phyloP scores from a whole-genome alignment of 1,140 invertebrate species.

The Listronotus oregonensis region DNA sequence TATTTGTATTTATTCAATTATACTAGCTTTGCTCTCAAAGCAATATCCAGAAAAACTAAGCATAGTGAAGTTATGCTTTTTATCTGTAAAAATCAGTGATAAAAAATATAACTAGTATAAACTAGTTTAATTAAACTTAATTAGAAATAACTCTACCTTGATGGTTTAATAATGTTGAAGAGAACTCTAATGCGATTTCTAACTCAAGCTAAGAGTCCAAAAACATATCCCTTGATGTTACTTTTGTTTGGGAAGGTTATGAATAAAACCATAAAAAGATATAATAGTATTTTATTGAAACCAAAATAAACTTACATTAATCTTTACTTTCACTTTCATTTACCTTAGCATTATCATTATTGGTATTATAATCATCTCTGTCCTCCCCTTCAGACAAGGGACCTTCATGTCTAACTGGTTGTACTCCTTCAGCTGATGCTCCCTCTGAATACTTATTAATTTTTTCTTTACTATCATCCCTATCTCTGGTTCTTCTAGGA shows the following conservation, averaged over 20 bases:
- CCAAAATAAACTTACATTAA: slow-evolving; percentile 1
- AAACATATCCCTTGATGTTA: no score
- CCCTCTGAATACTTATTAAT: slow-evolving; percentile 65
- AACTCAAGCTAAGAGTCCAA: no score
- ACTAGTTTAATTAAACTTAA: no score
- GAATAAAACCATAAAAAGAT: slow-evolving; percentile 4
- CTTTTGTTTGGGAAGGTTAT: background rate
- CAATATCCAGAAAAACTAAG: no score
- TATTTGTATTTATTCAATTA: no score
- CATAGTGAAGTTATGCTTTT: no score
- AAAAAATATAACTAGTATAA: no score
- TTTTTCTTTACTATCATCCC: slow-evolving; percentile 64
- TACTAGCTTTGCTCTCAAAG: no score
- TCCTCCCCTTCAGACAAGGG: slow-evolving; percentile 74
- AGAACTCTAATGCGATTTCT: no score
- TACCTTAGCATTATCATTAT: slow-evolving; percentile 26
- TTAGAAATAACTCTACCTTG: no score
- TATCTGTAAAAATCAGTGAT: no score
- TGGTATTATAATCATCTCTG: slow-evolving; percentile 62
- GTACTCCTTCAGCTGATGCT: slow-evolving; percentile 38
- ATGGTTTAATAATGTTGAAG: no score
- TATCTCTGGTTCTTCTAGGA: slow-evolving; percentile 52
- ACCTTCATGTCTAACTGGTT: slow-evolving; percentile 63
- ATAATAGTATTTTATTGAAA: slow-evolving; percentile 13
- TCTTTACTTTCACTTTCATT: slow-evolving; percentile 49